These are phyloP conservation scores for Tichodroma muraria DNA, from an alignment of 2,113 vertebrate genomes.

Conservation along the genomic window DNA sequence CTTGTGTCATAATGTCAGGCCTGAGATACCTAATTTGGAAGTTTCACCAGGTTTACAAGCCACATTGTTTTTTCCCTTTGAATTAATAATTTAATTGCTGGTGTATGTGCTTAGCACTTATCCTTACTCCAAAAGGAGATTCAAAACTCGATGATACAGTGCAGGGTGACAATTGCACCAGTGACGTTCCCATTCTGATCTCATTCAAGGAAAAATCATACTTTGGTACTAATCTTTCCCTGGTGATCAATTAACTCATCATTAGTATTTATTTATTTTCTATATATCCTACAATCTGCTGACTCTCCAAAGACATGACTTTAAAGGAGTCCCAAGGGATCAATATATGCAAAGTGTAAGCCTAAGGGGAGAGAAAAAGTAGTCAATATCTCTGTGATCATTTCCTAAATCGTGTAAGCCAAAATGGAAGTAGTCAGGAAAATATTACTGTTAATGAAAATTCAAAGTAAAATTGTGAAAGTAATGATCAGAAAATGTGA, in stretches of 20 bases:
- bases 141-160: neutral
- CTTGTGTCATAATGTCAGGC: neutral
- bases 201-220: neutral
- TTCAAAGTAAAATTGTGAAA: neutral
- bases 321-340: neutral
- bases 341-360: neutral
- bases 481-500: neutral
- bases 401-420: neutral
- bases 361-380: neutral
- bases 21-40: neutral
- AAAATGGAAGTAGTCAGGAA: neutral
- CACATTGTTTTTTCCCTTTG: neutral
- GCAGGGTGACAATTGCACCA: neutral
- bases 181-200: neutral
- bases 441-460: neutral
- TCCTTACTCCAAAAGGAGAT: neutral
- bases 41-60: neutral
- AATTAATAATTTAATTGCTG: neutral
- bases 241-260: neutral
- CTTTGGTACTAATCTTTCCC: neutral
- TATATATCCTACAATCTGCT: neutral
- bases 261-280: slow-evolving; percentile 11
- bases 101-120: neutral
- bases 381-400: neutral
- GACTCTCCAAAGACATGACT: neutral